Evolutionary conservation across 2,888 invertebrate genomes (phyloP), one percentile per base, ranked within the genome.

Genomic region (Linyphia triangularis): DNA sequence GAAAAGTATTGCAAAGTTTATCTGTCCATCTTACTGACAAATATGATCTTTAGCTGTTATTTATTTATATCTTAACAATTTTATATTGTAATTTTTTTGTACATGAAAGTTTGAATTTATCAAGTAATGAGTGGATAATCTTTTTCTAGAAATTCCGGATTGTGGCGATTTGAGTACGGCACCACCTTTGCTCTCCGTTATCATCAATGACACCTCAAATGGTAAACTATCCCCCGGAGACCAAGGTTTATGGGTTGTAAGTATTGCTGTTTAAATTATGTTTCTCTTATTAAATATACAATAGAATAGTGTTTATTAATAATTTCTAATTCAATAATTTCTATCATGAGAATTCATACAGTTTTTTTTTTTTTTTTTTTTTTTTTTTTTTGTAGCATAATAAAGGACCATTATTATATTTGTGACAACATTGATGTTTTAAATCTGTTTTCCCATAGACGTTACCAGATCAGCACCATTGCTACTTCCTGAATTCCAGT

Each of bases 401-500:
- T n/a, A n/a, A n/a, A n/a, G n/a, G n/a, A n/a, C n/a, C n/a, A n/a
- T n/a, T n/a, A n/a, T n/a, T n/a, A n/a, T n/a, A n/a, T n/a, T n/a
- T n/a, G n/a, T n/a, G n/a, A n/a, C n/a, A n/a, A n/a, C n/a, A n/a
- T n/a, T n/a, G n/a, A n/a, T n/a, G n/a, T n/a, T n/a, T n/a, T n/a
- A n/a, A n/a, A n/a, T n/a, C n/a, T n/a, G n/a, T 78, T 72, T 33
- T 7, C 61, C 88, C 85, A 57, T 83, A 90, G 73, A 90, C 90
- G 33, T 93, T 99, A 69, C 97, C 98, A 0, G 98, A 98, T 92
- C 98, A 98, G 92, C 96, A 95, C 85, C 98, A 99, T 92, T 97
- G 97, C 92, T 99, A 98, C 93, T 97, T 97, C 93, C 95, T 98
- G 93, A 97, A 97, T 30, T 96, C 97, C 92, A 95, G 95, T 90